Evolutionary conservation across 37 sponge, comb jelly and placozoan species (phyloP).

Genomic region (Eunapius fragilis): DNA sequence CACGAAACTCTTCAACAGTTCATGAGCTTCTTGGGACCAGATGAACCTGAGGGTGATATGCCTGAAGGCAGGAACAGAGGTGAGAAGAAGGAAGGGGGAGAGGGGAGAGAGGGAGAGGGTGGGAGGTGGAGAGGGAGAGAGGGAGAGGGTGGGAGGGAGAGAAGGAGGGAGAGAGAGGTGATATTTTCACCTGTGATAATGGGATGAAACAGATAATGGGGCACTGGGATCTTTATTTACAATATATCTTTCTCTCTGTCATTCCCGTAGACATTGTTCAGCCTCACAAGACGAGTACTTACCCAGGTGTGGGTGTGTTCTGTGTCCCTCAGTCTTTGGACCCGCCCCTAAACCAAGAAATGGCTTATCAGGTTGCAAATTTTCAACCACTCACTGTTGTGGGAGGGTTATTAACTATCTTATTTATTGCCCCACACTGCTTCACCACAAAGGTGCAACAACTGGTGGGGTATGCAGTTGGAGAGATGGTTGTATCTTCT

Average conservation of each 20-base stretch:
- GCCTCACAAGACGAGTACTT: neutral
- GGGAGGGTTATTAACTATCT: neutral
- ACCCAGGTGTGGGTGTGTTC: constrained; percentile 60
- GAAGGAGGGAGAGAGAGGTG: too few relatives aligned
- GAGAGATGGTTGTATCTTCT: constrained; percentile 43
- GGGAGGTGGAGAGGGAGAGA: neutral
- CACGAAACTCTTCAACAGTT: constrained; percentile 87
- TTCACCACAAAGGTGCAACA: constrained; percentile 47
- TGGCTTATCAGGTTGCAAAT: constrained; percentile 2
- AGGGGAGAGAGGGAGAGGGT: too few relatives aligned
- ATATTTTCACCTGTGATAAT: too few relatives aligned
- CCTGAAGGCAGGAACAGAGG: too few relatives aligned
- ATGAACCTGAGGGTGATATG: too few relatives aligned
- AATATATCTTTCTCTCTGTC: too few relatives aligned
- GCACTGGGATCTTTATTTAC: too few relatives aligned
- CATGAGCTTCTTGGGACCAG: constrained; percentile 68
- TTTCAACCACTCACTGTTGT: neutral
- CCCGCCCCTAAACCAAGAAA: neutral
- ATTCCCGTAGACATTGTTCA: too few relatives aligned
- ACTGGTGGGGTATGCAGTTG: constrained; percentile 81
- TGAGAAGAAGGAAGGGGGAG: neutral
- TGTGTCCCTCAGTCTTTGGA: constrained; percentile 9
- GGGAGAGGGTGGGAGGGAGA: neutral
- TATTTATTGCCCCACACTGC: neutral
- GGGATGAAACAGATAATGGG: too few relatives aligned